Evolutionary conservation across 2,888 invertebrate species (phyloP), one percentile per base, ranked within the genome.

Genomic region (Ditula angustiorana): DNA sequence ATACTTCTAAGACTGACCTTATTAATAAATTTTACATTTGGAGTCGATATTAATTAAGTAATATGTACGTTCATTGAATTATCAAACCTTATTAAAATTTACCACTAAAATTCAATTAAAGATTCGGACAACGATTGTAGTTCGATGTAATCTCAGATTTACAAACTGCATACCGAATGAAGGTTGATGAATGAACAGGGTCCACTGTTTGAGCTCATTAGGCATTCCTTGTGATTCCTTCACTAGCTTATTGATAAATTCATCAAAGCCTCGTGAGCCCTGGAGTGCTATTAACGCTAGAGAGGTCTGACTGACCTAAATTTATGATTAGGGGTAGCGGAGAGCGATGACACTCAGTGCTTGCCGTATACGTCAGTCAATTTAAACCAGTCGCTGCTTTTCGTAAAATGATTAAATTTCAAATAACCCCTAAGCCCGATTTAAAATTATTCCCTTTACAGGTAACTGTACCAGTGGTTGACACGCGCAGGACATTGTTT

Each of bases 101-200:
- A n/a, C n/a, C n/a, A n/a, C n/a, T n/a, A n/a, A n/a, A n/a, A n/a
- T n/a, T n/a, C n/a, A n/a, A n/a, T n/a, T n/a, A n/a, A n/a, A n/a
- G n/a, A n/a, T n/a, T n/a, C n/a, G n/a, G n/a, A 21, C 44, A 10
- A 37, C 16, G 5, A 13, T 37, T 13, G 16, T 49, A 35, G 7
- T 50, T 19, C 2, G 16, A 24, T 47, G 4, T 30, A 26, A 26
- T 41, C 16, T 19, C 28, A 13, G n/a, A 52, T 71, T 68, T 68
- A 66, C 71, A 74, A 77, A 74, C 68, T 71, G 76, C 76, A 76
- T 75, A 67, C 58, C 44, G 28, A 72, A 76, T 75, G 71, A 73
- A 71, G 67, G 23, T 46, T 47, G 41, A 13, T 47, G 10, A 11
- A 28, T 19, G 35, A 66, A 49, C 64, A 58, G 62, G 28, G 33